Evolutionary conservation across 2,113 vertebrate genomes (phyloP), one percentile per base, ranked within the genome.

Genomic region (Hyaena hyaena): DNA sequence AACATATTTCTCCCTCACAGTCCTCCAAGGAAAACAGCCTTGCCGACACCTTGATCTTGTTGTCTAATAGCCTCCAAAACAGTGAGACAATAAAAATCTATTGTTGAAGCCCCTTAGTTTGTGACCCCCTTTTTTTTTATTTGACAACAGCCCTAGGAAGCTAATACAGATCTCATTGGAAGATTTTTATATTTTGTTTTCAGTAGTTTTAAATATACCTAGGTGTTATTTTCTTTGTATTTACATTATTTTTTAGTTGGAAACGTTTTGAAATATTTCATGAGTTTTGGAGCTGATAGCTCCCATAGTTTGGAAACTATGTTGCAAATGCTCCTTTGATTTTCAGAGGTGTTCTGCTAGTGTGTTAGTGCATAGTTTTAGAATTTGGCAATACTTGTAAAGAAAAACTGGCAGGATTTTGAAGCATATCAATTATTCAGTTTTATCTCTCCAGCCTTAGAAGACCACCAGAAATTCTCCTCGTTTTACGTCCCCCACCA

Each of bases 241-340:
- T 68, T 63, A 16, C 68, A 16, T 35, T n/a, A 10, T n/a, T 63
- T 79, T 76, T 86, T 71, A 33, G 79, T 94, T 66, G 53, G 12
- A 86, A 90, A 1, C 21, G 45, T 90, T 76, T 35, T 50, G 33
- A 50, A 90, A 45, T 90, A 90, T 69, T 82, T 87, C 39, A 24
- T 69, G 82, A 19, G 33, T 74, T 93, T 68, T 82, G n/a, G 12
- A 90, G 88, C 28, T 63, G 10, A 76, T 61, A 8, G 31, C 15
- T 85, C 83, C 81, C n/a, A 53, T 53, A 63, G 28, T 97, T 93
- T 65, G 53, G 12, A 88, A 88, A 71, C n/a, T 50, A 76, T 26
- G 23, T 65, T 79, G 11, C 23, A 26, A 45, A 71, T 5, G 28
- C 16, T 55, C 9, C 21, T 89, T 77, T 63, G 24, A 48, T 86